These are phyloP conservation scores for Rhingia rostrata DNA, from an alignment of 2,888 invertebrate species.

Conservation along the genomic window DNA sequence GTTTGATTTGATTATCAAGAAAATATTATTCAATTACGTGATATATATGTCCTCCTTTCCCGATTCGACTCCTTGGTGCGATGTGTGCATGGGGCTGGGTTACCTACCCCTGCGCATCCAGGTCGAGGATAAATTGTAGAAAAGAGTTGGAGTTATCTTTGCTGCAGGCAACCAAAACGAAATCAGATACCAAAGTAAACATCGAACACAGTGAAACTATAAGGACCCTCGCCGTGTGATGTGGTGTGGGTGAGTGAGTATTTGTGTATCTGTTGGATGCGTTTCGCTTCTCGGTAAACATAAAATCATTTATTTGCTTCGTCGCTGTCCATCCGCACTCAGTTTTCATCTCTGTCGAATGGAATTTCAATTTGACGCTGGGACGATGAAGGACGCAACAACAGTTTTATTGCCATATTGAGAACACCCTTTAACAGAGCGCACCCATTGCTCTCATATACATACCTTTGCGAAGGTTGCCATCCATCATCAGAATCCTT, in stretches of 20 bases:
- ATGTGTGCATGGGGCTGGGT: too few species aligned
- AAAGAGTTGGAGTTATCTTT: slow-evolving; percentile 23
- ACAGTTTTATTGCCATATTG: slow-evolving; percentile 38
- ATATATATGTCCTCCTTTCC: slow-evolving; percentile 38
- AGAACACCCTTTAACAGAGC: background rate
- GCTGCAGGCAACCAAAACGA: slow-evolving; percentile 60
- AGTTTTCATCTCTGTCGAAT: slow-evolving; percentile 51
- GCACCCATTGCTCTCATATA: background rate
- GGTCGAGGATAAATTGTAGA: background rate
- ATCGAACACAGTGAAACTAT: slow-evolving; percentile 31
- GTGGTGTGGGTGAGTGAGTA: background rate
- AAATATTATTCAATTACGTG: slow-evolving; percentile 74
- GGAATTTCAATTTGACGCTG: slow-evolving; percentile 60
- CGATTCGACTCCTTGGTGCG: too few species aligned
- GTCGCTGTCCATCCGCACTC: slow-evolving; percentile 7
- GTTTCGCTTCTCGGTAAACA: slow-evolving; percentile 53
- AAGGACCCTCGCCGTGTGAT: slow-evolving; percentile 6
- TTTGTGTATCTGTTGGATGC: slow-evolving; percentile 53
- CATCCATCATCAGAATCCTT: slow-evolving; percentile 70
- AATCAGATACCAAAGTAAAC: slow-evolving; percentile 67
- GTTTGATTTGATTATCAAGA: slow-evolving; percentile 72
- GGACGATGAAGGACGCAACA: slow-evolving; percentile 23
- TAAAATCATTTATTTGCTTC: slow-evolving; percentile 58
- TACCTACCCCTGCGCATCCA: background rate
- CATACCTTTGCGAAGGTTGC: slow-evolving; percentile 46